phyloP scores from a whole-genome alignment of 1,140 invertebrate genomes.

The Drosophila paulistorum region DNA sequence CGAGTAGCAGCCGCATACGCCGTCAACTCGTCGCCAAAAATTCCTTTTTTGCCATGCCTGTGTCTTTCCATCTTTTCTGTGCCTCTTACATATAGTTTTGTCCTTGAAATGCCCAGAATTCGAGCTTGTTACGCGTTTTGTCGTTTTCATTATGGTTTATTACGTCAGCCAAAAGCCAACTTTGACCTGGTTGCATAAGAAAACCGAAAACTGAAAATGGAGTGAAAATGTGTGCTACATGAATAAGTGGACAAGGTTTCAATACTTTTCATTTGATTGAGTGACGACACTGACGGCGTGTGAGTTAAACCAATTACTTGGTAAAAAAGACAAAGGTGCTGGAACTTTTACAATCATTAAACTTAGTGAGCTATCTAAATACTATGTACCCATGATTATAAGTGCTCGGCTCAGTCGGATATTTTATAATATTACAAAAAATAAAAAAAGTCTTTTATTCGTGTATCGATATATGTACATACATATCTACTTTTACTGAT shows the following conservation, averaged over 20 bases:
- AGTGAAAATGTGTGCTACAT: background rate
- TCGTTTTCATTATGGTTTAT: slow-evolving; percentile 68
- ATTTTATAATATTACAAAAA: background rate
- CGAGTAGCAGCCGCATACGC: slow-evolving; percentile 24
- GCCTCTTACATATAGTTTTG: slow-evolving; percentile 24
- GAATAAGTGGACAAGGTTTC: background rate
- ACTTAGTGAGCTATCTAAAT: too few species aligned
- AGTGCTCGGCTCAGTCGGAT: background rate
- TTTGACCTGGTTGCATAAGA: slow-evolving; percentile 73
- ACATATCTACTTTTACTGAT: background rate
- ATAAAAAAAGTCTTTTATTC: background rate
- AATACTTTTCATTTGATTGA: slow-evolving; percentile 34
- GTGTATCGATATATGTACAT: too few species aligned
- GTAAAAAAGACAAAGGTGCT: background rate
- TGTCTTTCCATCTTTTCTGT: background rate
- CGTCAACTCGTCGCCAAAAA: slow-evolving; percentile 51
- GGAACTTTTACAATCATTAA: background rate
- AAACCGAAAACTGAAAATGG: slow-evolving; percentile 12
- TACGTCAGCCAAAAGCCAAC: slow-evolving; percentile 61
- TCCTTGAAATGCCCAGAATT: slow-evolving; percentile 67
- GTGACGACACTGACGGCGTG: slow-evolving; percentile 6
- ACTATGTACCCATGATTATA: background rate
- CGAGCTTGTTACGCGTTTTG: slow-evolving; percentile 45
- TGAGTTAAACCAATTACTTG: background rate
- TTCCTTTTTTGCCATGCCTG: background rate